Conservation (phyloP, 1,140 invertebrate genomes). For the Bombus superbus region DNA sequence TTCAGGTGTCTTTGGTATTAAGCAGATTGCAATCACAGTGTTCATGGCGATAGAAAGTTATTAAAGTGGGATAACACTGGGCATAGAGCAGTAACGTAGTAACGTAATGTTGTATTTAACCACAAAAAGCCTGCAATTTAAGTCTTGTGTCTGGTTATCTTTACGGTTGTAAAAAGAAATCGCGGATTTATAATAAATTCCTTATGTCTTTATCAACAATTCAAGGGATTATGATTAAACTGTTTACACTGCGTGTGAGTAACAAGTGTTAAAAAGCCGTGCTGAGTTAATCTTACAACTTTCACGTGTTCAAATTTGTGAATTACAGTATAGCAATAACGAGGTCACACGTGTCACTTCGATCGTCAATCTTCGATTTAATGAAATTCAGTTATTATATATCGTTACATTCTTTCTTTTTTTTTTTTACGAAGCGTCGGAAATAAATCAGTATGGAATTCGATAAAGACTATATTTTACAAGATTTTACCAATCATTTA, state of each 20-base stretch:
- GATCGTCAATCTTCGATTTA: neutral
- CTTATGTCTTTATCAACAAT: neutral
- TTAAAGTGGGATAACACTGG: slow-evolving; percentile 8
- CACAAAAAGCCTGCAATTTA: too few species aligned
- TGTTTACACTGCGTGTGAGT: neutral
- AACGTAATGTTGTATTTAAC: neutral
- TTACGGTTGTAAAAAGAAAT: neutral
- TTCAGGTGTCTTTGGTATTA: neutral
- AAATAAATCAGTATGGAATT: neutral
- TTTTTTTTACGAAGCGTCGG: neutral
- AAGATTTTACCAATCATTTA: neutral
- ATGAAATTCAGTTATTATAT: neutral
- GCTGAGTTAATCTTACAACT: neutral
- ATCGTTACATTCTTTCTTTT: too few species aligned
- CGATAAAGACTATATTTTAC: neutral
- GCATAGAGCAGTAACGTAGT: neutral
- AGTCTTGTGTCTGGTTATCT: neutral
- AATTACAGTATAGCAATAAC: neutral
- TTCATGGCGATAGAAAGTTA: neutral
- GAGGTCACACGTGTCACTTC: neutral
- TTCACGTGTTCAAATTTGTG: neutral
- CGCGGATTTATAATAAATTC: neutral
- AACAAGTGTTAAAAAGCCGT: neutral
- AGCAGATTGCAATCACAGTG: neutral
- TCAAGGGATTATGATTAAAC: neutral